Evolutionary conservation across 2,113 vertebrate genomes (phyloP).

Genomic region (Carlito syrichta): DNA sequence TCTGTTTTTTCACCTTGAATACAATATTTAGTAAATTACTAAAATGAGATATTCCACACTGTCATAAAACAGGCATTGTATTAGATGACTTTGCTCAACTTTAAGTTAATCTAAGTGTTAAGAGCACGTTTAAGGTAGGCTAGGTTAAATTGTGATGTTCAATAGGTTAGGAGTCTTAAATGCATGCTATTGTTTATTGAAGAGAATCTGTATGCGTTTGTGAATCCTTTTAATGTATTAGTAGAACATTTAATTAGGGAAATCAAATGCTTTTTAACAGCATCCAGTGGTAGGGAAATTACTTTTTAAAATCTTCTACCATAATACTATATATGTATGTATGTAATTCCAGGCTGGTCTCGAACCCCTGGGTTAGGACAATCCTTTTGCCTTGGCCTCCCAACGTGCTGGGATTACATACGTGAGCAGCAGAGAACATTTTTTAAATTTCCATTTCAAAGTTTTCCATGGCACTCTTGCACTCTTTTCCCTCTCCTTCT

Average conservation of each 20-base stretch:
- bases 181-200: too few relatives aligned
- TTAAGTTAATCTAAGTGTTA: background rate
- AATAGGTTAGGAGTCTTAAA: background rate
- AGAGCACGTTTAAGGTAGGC: background rate
- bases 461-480: too few relatives aligned
- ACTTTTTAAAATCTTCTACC: too few relatives aligned
- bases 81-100: background rate
- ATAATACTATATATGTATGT: too few relatives aligned
- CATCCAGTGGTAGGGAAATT: background rate
- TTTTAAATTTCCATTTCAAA: too few relatives aligned
- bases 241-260: background rate
- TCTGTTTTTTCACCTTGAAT: background rate
- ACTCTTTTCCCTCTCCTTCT: too few relatives aligned
- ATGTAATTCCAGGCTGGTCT: too few relatives aligned
- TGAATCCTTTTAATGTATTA: background rate
- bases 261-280: background rate
- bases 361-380: too few relatives aligned
- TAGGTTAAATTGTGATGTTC: background rate
- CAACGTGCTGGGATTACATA: too few relatives aligned
- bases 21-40: background rate
- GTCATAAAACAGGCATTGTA: background rate
- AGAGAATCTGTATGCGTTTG: background rate
- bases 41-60: background rate
- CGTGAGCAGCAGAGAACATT: too few relatives aligned
- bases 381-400: too few relatives aligned